phyloP scores from a whole-genome alignment of 2,797 vertebrate species.

The Esox masquinongy region DNA sequence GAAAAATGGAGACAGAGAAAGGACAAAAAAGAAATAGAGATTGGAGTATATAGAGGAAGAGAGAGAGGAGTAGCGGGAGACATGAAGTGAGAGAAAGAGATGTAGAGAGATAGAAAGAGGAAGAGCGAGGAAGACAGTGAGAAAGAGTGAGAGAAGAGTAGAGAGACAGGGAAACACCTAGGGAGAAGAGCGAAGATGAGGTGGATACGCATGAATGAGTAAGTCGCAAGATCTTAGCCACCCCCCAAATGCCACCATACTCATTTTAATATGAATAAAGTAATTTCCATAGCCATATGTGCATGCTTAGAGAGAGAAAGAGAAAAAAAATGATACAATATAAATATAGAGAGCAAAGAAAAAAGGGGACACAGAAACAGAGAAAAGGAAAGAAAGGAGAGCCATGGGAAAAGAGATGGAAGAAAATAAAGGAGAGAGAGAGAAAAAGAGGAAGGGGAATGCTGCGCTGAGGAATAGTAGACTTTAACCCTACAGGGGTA shows the following conservation, averaged over 20 bases:
- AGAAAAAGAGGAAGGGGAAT: not conserved
- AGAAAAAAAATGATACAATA: not conserved
- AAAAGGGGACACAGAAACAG: not conserved
- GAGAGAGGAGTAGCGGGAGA: not conserved
- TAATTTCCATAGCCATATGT: not conserved
- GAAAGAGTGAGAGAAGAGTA: constrained; percentile 1
- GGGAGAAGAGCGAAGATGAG: not conserved
- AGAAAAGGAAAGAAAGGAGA: not conserved
- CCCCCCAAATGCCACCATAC: not conserved
- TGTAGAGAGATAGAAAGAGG: not conserved
- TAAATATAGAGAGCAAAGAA: not conserved
- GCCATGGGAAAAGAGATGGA: not conserved
- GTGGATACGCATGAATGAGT: constrained; percentile 24
- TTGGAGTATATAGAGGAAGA: not conserved
- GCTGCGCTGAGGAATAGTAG: constrained; percentile 25
- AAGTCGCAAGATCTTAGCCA: not conserved
- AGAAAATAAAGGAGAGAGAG: not conserved
- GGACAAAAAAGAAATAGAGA: too few relatives aligned
- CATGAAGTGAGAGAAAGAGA: not conserved
- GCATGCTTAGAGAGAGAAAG: not conserved
- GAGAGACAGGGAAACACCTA: constrained; percentile 14
- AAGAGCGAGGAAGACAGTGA: constrained; percentile 5
- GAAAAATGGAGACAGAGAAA: not conserved
- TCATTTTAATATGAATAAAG: not conserved
- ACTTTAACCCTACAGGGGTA: constrained; percentile 16